A percentile compares a stretch with the other conserved stretches of the same genome.
Conservation (phyloP, 2,113 vertebrate species). For the Trochalopteron elliotii region DNA sequence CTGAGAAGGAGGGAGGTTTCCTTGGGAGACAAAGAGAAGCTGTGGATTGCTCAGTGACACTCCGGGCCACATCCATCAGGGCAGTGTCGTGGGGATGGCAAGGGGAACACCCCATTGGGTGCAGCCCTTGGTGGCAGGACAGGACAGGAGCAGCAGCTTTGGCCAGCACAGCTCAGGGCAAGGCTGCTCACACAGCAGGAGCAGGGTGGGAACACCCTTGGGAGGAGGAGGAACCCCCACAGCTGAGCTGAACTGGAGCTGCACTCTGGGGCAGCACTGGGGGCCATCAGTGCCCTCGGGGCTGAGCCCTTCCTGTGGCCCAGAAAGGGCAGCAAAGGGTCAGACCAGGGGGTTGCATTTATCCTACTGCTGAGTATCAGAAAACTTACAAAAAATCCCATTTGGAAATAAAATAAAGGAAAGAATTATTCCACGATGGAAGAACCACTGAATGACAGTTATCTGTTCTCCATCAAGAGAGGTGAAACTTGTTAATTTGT, state of each 20-base stretch:
- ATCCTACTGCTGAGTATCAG: neutral
- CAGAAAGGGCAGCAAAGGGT: neutral
- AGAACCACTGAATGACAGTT: constrained; percentile 7
- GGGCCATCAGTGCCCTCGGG: neutral
- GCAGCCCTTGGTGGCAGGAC: neutral
- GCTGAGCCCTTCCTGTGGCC: neutral
- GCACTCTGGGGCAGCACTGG: neutral
- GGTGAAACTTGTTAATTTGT: constrained; percentile 60
- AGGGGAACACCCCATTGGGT: accelerated
- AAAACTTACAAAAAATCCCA: neutral
- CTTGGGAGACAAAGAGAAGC: neutral
- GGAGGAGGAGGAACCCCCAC: accelerated
- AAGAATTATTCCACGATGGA: neutral
- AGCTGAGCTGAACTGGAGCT: neutral
- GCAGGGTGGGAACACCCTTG: accelerated
- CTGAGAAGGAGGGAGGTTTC: neutral
- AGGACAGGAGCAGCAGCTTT: neutral
- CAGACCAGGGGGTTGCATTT: neutral
- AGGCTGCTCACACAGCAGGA: accelerated
- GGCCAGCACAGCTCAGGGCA: accelerated
- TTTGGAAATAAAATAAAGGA: neutral
- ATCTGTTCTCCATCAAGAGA: constrained; percentile 55
- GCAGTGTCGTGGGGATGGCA: neutral
- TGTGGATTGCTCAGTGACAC: neutral
- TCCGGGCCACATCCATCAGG: too few relatives aligned